Conservation (phyloP, 2,113 vertebrate genomes). For the Climacteris rufus region DNA sequence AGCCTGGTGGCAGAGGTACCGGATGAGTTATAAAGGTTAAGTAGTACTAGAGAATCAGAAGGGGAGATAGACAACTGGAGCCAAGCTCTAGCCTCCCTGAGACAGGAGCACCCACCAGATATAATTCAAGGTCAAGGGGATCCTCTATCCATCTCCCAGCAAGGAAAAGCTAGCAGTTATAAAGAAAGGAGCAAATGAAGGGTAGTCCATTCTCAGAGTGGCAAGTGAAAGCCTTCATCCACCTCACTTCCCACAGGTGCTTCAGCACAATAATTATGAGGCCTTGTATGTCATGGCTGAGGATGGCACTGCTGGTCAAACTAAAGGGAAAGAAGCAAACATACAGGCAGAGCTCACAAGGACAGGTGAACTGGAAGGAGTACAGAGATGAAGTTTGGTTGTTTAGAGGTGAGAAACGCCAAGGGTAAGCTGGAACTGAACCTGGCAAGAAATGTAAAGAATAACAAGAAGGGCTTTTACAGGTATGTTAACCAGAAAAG, state of each 20-base stretch:
- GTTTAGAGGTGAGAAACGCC: background rate
- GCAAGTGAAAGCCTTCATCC: background rate
- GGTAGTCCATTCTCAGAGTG: background rate
- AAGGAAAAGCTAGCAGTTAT: background rate
- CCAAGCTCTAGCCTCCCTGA: background rate
- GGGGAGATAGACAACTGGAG: background rate
- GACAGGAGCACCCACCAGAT: background rate
- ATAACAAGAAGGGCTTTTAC: background rate
- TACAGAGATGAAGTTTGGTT: background rate
- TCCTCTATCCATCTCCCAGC: too few species aligned
- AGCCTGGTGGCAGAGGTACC: background rate
- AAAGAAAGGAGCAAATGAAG: background rate
- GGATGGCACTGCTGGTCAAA: background rate
- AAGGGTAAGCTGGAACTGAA: background rate
- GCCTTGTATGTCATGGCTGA: too few species aligned
- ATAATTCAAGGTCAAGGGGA: background rate
- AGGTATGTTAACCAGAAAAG: background rate
- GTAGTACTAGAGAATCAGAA: background rate
- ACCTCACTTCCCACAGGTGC: background rate
- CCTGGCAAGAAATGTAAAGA: background rate
- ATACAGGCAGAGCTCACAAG: background rate
- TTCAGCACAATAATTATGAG: too few species aligned
- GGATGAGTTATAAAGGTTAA: background rate
- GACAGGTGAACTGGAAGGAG: background rate
- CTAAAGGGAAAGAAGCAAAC: background rate